These are phyloP conservation scores for Microcebus tavaratra DNA, from an alignment of 2,113 vertebrate species.

Conservation along the genomic window DNA sequence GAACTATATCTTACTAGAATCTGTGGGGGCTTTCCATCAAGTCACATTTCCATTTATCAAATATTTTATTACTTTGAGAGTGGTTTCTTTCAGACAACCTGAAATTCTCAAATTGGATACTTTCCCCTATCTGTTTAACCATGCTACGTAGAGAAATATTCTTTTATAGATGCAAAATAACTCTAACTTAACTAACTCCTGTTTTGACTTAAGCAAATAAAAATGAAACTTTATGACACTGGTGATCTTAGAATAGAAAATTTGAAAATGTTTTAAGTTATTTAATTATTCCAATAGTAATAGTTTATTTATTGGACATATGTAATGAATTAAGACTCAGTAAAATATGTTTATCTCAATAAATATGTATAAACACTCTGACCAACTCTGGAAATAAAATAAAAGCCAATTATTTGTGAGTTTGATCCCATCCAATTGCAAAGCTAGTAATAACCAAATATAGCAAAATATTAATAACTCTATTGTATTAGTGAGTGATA, in stretches of 20 bases:
- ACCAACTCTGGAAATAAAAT: not conserved
- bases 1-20: not conserved
- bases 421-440: not conserved
- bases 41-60: not conserved
- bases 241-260: not conserved
- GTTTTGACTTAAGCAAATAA: not conserved
- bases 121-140: not conserved
- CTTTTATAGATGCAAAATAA: not conserved
- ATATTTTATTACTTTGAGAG: not conserved
- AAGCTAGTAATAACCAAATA: not conserved
- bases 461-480: not conserved
- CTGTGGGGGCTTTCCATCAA: not conserved
- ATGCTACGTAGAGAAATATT: not conserved
- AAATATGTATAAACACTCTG: not conserved
- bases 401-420: not conserved
- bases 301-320: not conserved
- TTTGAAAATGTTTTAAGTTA: not conserved
- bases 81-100: not conserved
- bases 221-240: not conserved
- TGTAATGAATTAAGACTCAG: not conserved
- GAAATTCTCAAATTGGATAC: not conserved
- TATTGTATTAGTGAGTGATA: not conserved
- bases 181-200: not conserved
- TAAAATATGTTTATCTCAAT: not conserved
- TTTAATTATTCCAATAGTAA: constrained; percentile 1